These are phyloP conservation scores for Hippopotamus amphibius DNA, from an alignment of 2,113 vertebrate species.

Conservation along the genomic window DNA sequence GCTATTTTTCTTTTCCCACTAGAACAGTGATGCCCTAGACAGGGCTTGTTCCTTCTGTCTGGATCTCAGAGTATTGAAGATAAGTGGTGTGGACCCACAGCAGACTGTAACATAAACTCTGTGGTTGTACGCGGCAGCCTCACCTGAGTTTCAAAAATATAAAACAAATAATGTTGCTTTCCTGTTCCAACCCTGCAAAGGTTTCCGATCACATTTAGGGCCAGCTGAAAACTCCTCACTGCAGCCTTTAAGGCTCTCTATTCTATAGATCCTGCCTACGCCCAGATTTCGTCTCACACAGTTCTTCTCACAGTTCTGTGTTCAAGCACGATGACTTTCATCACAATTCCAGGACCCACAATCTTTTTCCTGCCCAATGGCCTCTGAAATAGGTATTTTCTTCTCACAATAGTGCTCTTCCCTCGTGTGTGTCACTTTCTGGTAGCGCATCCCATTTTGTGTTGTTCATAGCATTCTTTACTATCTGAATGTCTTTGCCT, in stretches of 20 bases:
- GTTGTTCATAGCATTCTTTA: background rate
- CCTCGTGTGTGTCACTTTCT: background rate
- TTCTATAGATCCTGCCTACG: too few relatives aligned
- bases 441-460: background rate
- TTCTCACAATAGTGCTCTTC: background rate
- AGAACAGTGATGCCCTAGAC: background rate
- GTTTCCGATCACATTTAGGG: background rate
- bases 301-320: accelerated
- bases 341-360: background rate
- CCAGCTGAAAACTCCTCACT: background rate
- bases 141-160: background rate
- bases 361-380: background rate
- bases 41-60: background rate
- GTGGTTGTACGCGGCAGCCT: background rate
- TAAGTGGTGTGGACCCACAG: background rate
- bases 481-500: background rate
- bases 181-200: background rate
- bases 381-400: too few relatives aligned
- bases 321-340: background rate
- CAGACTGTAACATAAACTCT: background rate
- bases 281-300: background rate
- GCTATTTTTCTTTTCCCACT: background rate
- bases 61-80: background rate
- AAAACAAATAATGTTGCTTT: background rate
- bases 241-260: accelerated